Evolutionary conservation across 1,140 invertebrate genomes (phyloP).

Genomic region (Drosophila seguyi): DNA sequence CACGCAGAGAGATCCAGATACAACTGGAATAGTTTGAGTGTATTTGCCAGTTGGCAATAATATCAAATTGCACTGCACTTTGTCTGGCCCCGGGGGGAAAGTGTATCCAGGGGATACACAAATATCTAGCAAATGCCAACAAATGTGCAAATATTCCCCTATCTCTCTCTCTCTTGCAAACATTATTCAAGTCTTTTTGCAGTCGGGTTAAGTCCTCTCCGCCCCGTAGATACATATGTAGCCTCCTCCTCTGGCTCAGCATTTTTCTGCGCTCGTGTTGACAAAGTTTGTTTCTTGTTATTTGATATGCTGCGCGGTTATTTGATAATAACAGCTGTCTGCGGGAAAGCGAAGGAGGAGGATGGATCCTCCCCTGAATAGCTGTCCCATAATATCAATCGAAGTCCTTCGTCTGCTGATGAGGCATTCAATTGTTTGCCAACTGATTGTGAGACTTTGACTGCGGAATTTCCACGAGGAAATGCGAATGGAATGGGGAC

Average conservation of each 20-base stretch:
- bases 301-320: conserved; percentile 77
- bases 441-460: conserved; percentile 63
- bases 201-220: conserved; percentile 24
- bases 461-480: conserved; percentile 32
- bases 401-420: conserved; percentile 59
- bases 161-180: conserved; percentile 19
- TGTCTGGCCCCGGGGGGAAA: conserved; percentile 25
- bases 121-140: conserved; percentile 80
- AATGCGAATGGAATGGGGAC: conserved; percentile 27
- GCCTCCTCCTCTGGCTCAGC: conserved; percentile 34
- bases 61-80: conserved; percentile 81
- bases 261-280: conserved; percentile 55
- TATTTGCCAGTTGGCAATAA: conserved; percentile 81
- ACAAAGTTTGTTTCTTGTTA: conserved; percentile 75
- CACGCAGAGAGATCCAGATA: conserved; percentile 18
- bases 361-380: not conserved
- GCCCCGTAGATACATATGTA: not conserved
- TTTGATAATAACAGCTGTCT: conserved; percentile 79
- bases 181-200: conserved; percentile 75
- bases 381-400: conserved; percentile 65
- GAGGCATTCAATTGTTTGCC: conserved; percentile 68
- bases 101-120: conserved; percentile 62
- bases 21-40: conserved; percentile 56
- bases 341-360: not conserved
- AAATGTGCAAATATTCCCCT: conserved; percentile 72